A percentile compares a stretch with the other conserved stretches of the same genome.
Conservation (phyloP, 2,888 invertebrate genomes). For the Mesorhabditis belari region DNA sequence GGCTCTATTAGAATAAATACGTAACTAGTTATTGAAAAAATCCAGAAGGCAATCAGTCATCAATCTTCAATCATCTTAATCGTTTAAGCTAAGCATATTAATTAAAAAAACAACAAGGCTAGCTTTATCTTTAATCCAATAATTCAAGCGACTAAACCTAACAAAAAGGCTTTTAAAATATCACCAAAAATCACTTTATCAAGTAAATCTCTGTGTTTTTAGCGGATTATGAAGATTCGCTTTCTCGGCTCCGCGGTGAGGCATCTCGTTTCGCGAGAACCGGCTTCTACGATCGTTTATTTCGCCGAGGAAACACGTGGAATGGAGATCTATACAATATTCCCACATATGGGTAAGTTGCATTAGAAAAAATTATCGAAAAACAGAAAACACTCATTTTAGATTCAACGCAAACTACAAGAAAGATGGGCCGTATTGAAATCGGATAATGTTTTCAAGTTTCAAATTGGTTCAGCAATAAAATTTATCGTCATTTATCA, state of each 20-base stretch:
- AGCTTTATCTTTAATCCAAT: too few species aligned
- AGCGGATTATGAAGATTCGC: not conserved
- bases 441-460: not conserved
- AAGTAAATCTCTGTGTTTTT: not conserved
- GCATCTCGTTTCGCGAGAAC: not conserved
- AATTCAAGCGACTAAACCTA: too few species aligned
- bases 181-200: too few species aligned
- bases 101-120: too few species aligned
- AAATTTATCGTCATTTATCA: not conserved
- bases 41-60: too few species aligned
- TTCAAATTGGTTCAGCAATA: not conserved
- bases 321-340: not conserved
- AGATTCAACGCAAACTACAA: not conserved
- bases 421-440: not conserved
- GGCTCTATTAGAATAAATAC: too few species aligned
- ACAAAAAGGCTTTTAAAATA: too few species aligned
- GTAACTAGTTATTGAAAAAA: too few species aligned
- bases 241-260: not conserved
- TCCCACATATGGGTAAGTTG: not conserved
- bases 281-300: not conserved
- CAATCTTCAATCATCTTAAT: too few species aligned
- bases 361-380: not conserved
- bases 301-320: not conserved
- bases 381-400: not conserved
- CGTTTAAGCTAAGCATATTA: too few species aligned